Percentiles rank a stretch among this genome's conserved stretches.
Evolutionary conservation across 2,113 vertebrate species (phyloP).

Genomic region (Callionymus lyra): DNA sequence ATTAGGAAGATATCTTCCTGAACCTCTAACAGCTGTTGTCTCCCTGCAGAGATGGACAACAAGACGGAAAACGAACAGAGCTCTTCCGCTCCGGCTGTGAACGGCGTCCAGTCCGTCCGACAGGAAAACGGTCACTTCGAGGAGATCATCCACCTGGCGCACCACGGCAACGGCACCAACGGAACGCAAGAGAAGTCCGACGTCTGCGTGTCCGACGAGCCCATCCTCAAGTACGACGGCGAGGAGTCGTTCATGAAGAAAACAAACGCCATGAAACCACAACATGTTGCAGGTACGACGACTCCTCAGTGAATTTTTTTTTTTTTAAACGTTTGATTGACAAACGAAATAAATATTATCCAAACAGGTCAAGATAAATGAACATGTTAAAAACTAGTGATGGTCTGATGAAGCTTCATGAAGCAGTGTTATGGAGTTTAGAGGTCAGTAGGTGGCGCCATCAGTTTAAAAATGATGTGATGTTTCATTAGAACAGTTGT

Average conservation of each 20-base stretch:
- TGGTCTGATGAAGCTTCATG: too few species aligned
- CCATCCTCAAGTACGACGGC: conserved; percentile 79
- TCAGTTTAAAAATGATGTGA: too few species aligned
- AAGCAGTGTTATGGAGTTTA: too few species aligned
- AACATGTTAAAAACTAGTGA: too few species aligned
- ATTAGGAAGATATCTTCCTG: too few species aligned
- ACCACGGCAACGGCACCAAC: conserved; percentile 60
- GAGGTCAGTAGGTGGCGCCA: too few species aligned
- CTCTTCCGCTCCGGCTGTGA: conserved; percentile 65
- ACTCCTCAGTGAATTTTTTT: too few species aligned
- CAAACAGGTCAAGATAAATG: too few species aligned
- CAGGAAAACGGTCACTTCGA: conserved; percentile 80
- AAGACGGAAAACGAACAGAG: conserved; percentile 60
- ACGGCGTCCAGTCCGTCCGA: conserved; percentile 74
- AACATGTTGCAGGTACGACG: conserved; percentile 83
- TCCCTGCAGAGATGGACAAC: conserved; percentile 38
- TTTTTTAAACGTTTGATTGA: too few species aligned
- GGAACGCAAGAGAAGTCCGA: conserved; percentile 64
- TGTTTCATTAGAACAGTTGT: too few species aligned
- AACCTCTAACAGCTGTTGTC: conserved; percentile 28
- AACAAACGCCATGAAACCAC: conserved; percentile 76
- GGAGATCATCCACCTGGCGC: conserved; percentile 70
- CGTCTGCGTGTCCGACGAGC: conserved; percentile 54
- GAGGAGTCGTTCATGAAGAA: conserved; percentile 86
- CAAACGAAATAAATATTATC: too few species aligned